phyloP scores from a whole-genome alignment of 2,888 invertebrate species.

The Andrena praecox region DNA sequence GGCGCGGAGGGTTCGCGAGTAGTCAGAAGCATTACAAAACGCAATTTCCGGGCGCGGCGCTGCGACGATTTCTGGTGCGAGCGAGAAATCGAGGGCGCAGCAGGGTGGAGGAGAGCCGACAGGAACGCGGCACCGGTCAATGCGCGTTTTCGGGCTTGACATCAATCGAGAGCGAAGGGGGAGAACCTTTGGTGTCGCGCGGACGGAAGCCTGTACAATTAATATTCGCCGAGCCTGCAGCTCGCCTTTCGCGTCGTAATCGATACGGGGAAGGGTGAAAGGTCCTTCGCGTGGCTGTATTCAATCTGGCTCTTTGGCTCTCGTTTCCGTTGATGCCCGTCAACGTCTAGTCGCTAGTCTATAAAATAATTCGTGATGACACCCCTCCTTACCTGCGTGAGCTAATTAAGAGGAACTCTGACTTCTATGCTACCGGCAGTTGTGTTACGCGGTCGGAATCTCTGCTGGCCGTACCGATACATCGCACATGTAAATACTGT shows the following conservation, averaged over 20 bases:
- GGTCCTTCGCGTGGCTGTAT: conserved; percentile 12
- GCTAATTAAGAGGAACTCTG: too few species aligned
- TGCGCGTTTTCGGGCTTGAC: conserved; percentile 61
- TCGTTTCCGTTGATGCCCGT: neutral
- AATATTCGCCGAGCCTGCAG: conserved; percentile 48
- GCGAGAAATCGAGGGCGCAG: conserved; percentile 38
- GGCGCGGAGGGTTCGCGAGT: conserved; percentile 15
- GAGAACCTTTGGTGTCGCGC: conserved; percentile 57
- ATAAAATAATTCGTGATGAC: too few species aligned
- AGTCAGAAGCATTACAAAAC: conserved; percentile 75
- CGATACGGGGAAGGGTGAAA: conserved; percentile 22
- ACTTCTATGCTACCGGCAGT: too few species aligned
- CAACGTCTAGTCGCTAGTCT: too few species aligned
- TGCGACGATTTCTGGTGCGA: conserved; percentile 63
- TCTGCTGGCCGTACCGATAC: too few species aligned
- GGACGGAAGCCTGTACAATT: conserved; percentile 62
- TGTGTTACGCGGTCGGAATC: too few species aligned
- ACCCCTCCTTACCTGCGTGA: too few species aligned
- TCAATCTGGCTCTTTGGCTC: neutral
- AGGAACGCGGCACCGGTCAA: conserved; percentile 52
- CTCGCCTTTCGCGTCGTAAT: conserved; percentile 40
- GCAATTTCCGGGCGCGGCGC: conserved; percentile 75
- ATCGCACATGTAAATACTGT: too few species aligned
- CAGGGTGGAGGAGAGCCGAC: conserved; percentile 18
- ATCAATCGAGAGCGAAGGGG: conserved; percentile 65